Conservation (phyloP, 2,113 vertebrate genomes). For the Alouatta palliata region DNA sequence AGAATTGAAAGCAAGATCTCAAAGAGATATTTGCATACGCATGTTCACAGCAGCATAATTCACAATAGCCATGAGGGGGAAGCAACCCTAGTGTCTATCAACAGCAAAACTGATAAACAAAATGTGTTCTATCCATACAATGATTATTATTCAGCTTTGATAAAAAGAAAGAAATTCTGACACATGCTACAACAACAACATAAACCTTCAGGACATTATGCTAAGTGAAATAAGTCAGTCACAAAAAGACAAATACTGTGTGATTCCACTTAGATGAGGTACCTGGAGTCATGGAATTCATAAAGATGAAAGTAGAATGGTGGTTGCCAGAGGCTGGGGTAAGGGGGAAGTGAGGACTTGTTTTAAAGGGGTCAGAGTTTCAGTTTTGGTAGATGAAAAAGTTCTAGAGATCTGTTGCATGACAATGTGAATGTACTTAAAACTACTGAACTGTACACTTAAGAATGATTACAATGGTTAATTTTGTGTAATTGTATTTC, state of each 20-base stretch:
- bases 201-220: background rate
- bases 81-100: background rate
- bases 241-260: background rate
- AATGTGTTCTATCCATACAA: background rate
- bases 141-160: background rate
- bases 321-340: background rate
- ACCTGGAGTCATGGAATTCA: background rate
- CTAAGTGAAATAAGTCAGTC: background rate
- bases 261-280: background rate
- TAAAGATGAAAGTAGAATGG: background rate
- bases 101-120: background rate
- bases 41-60: background rate
- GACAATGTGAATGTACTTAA: background rate
- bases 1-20: background rate
- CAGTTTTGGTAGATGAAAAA: background rate
- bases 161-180: background rate
- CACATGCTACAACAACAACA: background rate
- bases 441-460: background rate
- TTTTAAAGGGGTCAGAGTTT: background rate
- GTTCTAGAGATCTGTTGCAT: background rate
- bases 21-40: background rate
- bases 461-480: background rate
- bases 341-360: background rate
- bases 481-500: background rate
- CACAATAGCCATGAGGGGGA: background rate